These are phyloP conservation scores for Trinectes maculatus DNA, from an alignment of 2,113 vertebrate species.

Conservation along the genomic window DNA sequence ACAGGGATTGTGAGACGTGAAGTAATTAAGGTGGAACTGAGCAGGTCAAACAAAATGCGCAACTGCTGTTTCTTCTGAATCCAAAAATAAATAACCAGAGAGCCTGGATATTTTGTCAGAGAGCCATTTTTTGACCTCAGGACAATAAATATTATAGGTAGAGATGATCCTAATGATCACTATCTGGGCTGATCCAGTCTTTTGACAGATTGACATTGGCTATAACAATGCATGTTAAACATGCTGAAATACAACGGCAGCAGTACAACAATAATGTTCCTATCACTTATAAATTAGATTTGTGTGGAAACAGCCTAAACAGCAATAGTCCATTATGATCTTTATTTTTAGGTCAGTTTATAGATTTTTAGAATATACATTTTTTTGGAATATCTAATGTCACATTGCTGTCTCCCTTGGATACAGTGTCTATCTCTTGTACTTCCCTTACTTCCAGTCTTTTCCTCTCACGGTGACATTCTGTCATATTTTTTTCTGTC, in stretches of 20 bases:
- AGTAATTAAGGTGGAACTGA: background rate
- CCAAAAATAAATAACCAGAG: too few relatives aligned
- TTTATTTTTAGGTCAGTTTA: too few relatives aligned
- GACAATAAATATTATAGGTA: background rate
- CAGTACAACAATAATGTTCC: too few relatives aligned
- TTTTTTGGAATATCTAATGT: background rate
- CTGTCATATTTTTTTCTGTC: slow-evolving; percentile 23
- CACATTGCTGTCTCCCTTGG: background rate
- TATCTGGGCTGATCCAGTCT: background rate
- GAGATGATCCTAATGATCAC: too few relatives aligned
- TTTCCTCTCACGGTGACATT: background rate
- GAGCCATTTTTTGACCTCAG: background rate
- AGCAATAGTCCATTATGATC: too few relatives aligned
- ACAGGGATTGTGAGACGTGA: background rate
- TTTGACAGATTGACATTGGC: background rate
- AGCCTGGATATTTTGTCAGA: too few relatives aligned
- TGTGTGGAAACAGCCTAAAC: too few relatives aligned
- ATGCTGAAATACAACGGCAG: too few relatives aligned
- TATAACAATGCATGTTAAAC: too few relatives aligned
- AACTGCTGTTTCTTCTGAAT: too few relatives aligned
- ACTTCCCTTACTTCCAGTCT: slow-evolving; percentile 3
- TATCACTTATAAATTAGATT: too few relatives aligned
- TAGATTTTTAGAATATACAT: too few relatives aligned
- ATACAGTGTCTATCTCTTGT: background rate
- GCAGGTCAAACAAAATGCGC: background rate